Conservation (phyloP, 2,888 invertebrate species). For the Latrodectus hesperus region DNA sequence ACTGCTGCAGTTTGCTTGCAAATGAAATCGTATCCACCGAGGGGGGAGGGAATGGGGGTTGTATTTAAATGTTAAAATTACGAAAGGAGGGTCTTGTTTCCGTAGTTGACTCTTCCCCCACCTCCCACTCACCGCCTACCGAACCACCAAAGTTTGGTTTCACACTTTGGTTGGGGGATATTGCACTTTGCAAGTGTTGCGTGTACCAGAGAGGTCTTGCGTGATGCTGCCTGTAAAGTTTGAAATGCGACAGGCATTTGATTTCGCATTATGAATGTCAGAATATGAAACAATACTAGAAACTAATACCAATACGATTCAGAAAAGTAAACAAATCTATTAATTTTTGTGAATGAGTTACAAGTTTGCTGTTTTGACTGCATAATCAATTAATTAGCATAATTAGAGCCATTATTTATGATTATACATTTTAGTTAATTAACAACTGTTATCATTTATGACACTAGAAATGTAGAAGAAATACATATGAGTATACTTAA, state of each 20-base stretch:
- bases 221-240: background rate
- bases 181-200: background rate
- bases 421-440: too few relatives aligned
- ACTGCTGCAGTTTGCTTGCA: slow-evolving; percentile 27
- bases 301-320: too few relatives aligned
- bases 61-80: slow-evolving; percentile 47
- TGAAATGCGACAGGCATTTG: background rate
- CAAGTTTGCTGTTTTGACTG: too few relatives aligned
- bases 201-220: background rate
- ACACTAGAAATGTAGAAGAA: too few relatives aligned
- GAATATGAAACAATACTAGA: too few relatives aligned
- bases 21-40: slow-evolving; percentile 42
- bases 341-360: too few relatives aligned
- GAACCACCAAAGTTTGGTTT: background rate
- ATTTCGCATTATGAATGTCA: too few relatives aligned
- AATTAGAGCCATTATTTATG: too few relatives aligned
- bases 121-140: background rate
- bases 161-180: background rate
- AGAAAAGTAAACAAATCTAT: too few relatives aligned
- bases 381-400: too few relatives aligned
- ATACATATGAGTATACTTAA: too few relatives aligned
- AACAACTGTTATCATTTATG: too few relatives aligned
- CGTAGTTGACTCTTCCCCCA: background rate
- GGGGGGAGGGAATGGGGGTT: background rate
- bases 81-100: slow-evolving; percentile 9